phyloP scores from a whole-genome alignment of 1,140 invertebrate genomes.

The Diabrotica undecimpunctata region DNA sequence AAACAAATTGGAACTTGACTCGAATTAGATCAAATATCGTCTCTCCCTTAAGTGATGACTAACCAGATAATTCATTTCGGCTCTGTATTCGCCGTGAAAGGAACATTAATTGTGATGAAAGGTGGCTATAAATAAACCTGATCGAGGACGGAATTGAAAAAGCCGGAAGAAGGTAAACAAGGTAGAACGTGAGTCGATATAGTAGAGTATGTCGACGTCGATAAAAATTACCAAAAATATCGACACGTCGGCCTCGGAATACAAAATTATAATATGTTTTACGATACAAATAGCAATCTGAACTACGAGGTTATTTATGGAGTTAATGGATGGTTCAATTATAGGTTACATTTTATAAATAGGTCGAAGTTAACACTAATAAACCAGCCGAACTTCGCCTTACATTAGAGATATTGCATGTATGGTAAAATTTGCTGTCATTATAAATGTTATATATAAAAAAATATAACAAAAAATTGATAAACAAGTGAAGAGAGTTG shows the following conservation, averaged over 20 bases:
- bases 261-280: background rate
- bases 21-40: slow-evolving; percentile 2
- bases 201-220: background rate
- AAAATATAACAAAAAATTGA: no score
- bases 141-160: slow-evolving; percentile 2
- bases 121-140: background rate
- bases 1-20: slow-evolving; percentile 2
- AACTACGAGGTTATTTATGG: background rate
- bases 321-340: slow-evolving; percentile 2
- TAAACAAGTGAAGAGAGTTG: no score
- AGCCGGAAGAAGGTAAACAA: slow-evolving; percentile 1
- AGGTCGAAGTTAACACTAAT: no score
- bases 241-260: background rate
- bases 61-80: slow-evolving; percentile 2
- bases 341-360: background rate
- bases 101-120: slow-evolving; percentile 1
- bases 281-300: background rate
- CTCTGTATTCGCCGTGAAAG: background rate
- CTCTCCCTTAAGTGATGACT: slow-evolving; percentile 1
- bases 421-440: no score
- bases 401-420: no score
- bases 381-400: no score
- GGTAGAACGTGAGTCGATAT: slow-evolving; percentile 1
- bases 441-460: no score
- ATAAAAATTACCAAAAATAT: slow-evolving; percentile 3